These are phyloP conservation scores for Pachyseris speciosa DNA, from an alignment of 64 coral and sea anemone genomes.

Conservation along the genomic window DNA sequence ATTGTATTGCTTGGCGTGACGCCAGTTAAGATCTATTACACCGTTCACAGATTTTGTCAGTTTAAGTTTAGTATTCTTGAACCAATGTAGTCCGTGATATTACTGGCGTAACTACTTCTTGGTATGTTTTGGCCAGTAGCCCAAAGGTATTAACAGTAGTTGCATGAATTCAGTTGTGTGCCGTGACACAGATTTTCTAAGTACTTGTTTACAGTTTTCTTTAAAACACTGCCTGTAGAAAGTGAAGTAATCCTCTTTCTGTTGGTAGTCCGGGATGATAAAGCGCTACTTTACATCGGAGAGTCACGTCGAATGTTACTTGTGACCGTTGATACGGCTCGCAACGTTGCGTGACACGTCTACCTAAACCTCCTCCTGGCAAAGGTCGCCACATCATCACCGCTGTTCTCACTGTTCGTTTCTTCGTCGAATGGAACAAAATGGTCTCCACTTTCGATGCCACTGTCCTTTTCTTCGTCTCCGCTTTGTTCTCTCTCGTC, in stretches of 20 bases:
- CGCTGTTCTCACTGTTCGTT: not conserved
- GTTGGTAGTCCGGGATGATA: not conserved
- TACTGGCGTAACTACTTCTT: not conserved
- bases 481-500: not conserved
- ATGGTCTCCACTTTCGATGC: not conserved
- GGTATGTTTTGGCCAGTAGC: not conserved
- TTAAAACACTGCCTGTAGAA: not conserved
- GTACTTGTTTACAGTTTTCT: not conserved
- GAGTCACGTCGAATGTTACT: not conserved
- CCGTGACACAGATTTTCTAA: not conserved
- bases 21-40: not conserved
- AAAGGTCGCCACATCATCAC: not conserved
- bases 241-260: not conserved
- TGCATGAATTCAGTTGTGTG: not conserved
- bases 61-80: no score
- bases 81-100: no score
- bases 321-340: not conserved
- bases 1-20: not conserved
- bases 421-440: constrained; percentile 9
- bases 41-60: no score
- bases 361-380: not conserved
- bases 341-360: not conserved
- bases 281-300: not conserved
- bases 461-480: not conserved
- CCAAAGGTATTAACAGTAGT: no score